phyloP scores from a whole-genome alignment of 2,888 invertebrate species.

The Troglohyphantes excavatus region DNA sequence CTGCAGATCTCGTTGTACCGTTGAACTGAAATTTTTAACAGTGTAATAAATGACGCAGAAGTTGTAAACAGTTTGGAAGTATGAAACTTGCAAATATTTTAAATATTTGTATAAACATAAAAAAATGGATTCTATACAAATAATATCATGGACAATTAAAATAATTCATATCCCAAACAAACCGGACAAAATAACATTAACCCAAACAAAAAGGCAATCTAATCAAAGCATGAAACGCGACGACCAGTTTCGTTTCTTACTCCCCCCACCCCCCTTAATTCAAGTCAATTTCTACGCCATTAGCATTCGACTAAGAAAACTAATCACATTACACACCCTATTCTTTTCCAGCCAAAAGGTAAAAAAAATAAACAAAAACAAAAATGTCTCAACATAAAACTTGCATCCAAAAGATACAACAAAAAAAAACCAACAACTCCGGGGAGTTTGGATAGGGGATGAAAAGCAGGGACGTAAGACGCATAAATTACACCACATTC shows the following conservation, averaged over 20 bases:
- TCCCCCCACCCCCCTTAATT: not conserved
- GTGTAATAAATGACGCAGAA: too few species aligned
- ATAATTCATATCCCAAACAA: too few species aligned
- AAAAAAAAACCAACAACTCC: not conserved
- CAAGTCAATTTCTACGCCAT: not conserved
- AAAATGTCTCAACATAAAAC: not conserved
- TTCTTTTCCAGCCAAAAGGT: not conserved
- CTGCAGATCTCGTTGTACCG: too few species aligned
- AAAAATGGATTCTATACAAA: too few species aligned
- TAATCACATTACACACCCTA: conserved; percentile 17
- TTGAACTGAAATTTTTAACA: too few species aligned
- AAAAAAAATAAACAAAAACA: not conserved
- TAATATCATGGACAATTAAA: too few species aligned
- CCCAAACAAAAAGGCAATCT: too few species aligned
- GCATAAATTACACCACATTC: conserved; percentile 46
- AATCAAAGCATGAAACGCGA: too few species aligned
- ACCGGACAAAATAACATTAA: too few species aligned
- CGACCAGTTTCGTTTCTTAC: not conserved
- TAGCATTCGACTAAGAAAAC: not conserved
- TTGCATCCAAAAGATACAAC: conserved; percentile 7
- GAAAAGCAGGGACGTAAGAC: not conserved
- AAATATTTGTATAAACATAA: too few species aligned
- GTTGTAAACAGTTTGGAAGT: too few species aligned
- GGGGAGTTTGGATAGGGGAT: not conserved
- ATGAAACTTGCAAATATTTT: too few species aligned